A percentile compares a stretch with the other conserved stretches of the same genome.
Evolutionary conservation across 2,888 invertebrate genomes (phyloP).

Genomic region (Tipula confusa): DNA sequence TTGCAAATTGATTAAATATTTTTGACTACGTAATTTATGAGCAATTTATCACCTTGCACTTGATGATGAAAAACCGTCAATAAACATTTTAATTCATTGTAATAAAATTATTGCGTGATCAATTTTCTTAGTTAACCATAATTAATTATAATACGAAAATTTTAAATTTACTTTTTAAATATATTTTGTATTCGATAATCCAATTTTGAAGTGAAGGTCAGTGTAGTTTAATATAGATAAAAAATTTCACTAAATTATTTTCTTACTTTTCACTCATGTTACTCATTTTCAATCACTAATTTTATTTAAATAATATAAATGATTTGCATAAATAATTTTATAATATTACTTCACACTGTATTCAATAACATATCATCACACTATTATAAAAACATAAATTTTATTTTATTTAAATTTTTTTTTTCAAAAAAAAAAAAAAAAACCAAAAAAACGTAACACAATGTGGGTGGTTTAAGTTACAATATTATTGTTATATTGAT

Average conservation of each 20-base stretch:
- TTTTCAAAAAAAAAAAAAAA: not conserved
- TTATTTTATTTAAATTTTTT: not conserved
- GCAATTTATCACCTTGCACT: not conserved
- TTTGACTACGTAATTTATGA: not conserved
- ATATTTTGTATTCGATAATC: not conserved
- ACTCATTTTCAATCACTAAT: not conserved
- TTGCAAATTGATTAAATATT: not conserved
- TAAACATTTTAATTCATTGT: not conserved
- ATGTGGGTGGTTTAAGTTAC: slow-evolving; percentile 3
- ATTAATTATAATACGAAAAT: not conserved
- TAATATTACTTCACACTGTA: not conserved
- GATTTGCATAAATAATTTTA: not conserved
- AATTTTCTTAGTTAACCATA: not conserved
- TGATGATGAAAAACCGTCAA: not conserved
- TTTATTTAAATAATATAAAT: not conserved
- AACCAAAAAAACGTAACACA: not conserved
- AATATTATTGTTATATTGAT: slow-evolving; percentile 6
- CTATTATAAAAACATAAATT: not conserved
- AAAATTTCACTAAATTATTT: not conserved
- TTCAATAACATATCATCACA: not conserved
- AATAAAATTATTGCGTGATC: not conserved
- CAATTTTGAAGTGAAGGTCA: slow-evolving; percentile 3
- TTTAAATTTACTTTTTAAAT: not conserved
- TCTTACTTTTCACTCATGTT: not conserved
- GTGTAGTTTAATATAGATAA: not conserved